Conservation (phyloP, 2,797 vertebrate genomes). For the Otolemur crassicaudatus region DNA sequence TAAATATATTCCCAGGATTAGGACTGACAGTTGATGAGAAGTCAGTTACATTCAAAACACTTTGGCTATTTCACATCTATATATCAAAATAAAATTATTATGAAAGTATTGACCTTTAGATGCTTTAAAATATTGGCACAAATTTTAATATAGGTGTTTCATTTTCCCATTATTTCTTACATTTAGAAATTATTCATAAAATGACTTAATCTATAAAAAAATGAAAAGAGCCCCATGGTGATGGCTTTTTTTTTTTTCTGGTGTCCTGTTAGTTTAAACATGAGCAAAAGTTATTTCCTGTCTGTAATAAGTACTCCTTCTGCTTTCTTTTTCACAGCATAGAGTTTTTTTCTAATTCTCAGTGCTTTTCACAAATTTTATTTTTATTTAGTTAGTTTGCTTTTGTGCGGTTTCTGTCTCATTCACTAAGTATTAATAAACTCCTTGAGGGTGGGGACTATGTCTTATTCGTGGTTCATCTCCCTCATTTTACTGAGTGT, state of each 20-base stretch:
- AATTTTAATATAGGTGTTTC: not conserved
- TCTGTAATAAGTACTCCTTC: not conserved
- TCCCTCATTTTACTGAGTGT: not conserved
- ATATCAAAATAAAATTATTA: constrained; percentile 22
- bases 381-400: not conserved
- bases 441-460: not conserved
- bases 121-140: not conserved
- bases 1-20: not conserved
- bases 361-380: constrained; percentile 20
- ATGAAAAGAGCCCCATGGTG: not conserved
- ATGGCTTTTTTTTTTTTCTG: constrained; percentile 22
- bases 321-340: not conserved
- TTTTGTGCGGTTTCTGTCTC: not conserved
- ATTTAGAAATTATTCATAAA: constrained; percentile 13
- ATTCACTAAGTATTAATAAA: not conserved
- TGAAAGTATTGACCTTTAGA: not conserved
- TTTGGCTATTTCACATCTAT: not conserved
- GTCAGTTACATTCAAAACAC: not conserved
- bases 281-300: constrained; percentile 2
- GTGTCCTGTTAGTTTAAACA: not conserved
- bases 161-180: not conserved
- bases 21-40: not conserved
- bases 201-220: not conserved
- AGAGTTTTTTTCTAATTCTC: not conserved
- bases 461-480: not conserved